These are phyloP conservation scores for Festucalex cinctus DNA, from an alignment of 2,113 vertebrate genomes.

Conservation along the genomic window DNA sequence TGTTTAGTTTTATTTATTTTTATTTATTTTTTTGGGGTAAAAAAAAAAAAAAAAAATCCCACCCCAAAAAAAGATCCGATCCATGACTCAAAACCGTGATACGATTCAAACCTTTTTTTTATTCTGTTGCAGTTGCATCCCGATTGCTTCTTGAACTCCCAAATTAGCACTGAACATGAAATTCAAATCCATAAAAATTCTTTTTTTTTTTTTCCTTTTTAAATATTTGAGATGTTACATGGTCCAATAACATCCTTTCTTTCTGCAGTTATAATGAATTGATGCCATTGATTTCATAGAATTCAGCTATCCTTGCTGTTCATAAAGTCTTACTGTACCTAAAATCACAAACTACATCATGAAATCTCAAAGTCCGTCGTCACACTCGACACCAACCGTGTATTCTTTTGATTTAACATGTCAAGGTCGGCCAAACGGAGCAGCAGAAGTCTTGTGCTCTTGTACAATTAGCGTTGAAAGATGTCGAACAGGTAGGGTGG, in stretches of 20 bases:
- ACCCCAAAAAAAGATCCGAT: too few species aligned
- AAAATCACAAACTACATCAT: background rate
- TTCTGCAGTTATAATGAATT: background rate
- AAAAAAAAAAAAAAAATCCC: too few species aligned
- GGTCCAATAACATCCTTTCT: background rate
- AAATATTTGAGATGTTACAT: background rate
- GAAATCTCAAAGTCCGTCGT: background rate
- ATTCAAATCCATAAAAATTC: too few species aligned
- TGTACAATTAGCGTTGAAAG: slow-evolving; percentile 6
- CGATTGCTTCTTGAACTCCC: too few species aligned
- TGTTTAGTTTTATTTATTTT: too few species aligned
- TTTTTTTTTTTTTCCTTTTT: too few species aligned
- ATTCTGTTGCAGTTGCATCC: too few species aligned
- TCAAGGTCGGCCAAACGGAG: background rate
- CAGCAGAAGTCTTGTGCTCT: slow-evolving; percentile 3
- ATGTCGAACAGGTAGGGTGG: slow-evolving; percentile 49
- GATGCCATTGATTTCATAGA: background rate
- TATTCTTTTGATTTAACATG: background rate
- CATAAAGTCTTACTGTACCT: background rate
- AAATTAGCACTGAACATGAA: too few species aligned
- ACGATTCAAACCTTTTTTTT: too few species aligned
- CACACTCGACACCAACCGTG: background rate
- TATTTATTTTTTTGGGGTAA: too few species aligned
- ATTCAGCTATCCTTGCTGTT: background rate
- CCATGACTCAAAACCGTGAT: too few species aligned